Percentiles rank a stretch among this genome's conserved stretches.
These are phyloP conservation scores for Neopelma chrysocephalum DNA, from an alignment of 2,797 vertebrate species.

Conservation along the genomic window DNA sequence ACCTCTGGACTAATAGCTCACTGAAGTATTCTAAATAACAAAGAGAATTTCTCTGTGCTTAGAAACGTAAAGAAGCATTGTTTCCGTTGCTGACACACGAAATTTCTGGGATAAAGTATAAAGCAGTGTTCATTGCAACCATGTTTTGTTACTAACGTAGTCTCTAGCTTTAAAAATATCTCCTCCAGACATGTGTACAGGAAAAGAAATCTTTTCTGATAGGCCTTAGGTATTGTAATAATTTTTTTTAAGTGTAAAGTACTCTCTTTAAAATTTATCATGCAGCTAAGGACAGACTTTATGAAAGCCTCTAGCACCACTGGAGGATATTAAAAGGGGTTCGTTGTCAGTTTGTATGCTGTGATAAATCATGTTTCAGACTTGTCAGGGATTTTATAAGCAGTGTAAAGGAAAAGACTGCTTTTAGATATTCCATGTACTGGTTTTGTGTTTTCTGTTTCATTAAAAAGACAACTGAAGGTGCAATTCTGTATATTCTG, in stretches of 20 bases:
- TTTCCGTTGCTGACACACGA: not conserved
- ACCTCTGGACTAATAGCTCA: not conserved
- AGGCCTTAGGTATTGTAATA: not conserved
- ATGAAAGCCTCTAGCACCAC: not conserved
- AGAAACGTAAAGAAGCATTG: not conserved
- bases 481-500: not conserved
- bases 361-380: slow-evolving; percentile 12
- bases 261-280: not conserved
- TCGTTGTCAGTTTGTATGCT: slow-evolving; percentile 22
- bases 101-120: not conserved
- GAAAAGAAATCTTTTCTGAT: not conserved
- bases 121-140: not conserved
- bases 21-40: not conserved
- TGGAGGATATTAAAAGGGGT: slow-evolving; percentile 51
- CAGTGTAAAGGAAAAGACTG: not conserved
- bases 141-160: not conserved
- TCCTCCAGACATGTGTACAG: not conserved
- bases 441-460: not conserved
- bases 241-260: not conserved
- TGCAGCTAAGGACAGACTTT: not conserved
- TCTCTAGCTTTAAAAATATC: not conserved
- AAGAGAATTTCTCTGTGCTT: not conserved
- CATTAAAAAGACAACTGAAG: not conserved
- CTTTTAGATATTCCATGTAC: not conserved
- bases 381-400: slow-evolving; percentile 10